Evolutionary conservation across 2,113 vertebrate genomes (phyloP), one percentile per base, ranked within the genome.

Genomic region (Typhlomys cinereus): DNA sequence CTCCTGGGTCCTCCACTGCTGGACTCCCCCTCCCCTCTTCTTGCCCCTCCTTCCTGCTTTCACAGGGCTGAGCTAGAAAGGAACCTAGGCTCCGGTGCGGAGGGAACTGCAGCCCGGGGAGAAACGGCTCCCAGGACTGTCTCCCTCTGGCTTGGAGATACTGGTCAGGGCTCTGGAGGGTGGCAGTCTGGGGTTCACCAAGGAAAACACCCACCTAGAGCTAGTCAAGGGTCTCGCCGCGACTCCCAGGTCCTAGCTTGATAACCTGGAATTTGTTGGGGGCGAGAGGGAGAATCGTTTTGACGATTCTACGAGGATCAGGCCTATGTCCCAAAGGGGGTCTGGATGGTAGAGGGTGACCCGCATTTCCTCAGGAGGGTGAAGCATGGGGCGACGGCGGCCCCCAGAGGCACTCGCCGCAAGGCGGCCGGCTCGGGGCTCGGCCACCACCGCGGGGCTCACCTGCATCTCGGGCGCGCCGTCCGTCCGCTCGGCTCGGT

Each of bases 381-480:
- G 57, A 85, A 73, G 74, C 57, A 75, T 10, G 27, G 76, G 67
- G n/a, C 20, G 44, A 48, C 23, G 4, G 73, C 21, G 23, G 74
- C 39, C 87, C 84, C 89, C 67, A 14, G 46, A 84, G 83, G 91
- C 83, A 48, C 71, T 54, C 34, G 54, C 89, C 64, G 70, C 83
- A 41, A 48, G 75, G 90, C 97, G 96, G 64, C 81, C 46, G 34
- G 27, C 78, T 54, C 9, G 0, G 83, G 79, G 93, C 64, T 92
- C 73, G 66, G 88, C 96, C 80, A 41, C 66, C 20, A 44, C 89
- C 50, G 59, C 81, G 39, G 48, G 76, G 91, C 97, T 97, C 94
- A 97, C 98, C 97, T 97, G 97, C 96, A 97, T 97, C 89, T 95
- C 95, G 95, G 95, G 59, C 92, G 95, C 95, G 92, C 95, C 36